These are phyloP conservation scores for Phylloscopus trochiloides DNA, from an alignment of 2,113 vertebrate genomes.

Conservation along the genomic window DNA sequence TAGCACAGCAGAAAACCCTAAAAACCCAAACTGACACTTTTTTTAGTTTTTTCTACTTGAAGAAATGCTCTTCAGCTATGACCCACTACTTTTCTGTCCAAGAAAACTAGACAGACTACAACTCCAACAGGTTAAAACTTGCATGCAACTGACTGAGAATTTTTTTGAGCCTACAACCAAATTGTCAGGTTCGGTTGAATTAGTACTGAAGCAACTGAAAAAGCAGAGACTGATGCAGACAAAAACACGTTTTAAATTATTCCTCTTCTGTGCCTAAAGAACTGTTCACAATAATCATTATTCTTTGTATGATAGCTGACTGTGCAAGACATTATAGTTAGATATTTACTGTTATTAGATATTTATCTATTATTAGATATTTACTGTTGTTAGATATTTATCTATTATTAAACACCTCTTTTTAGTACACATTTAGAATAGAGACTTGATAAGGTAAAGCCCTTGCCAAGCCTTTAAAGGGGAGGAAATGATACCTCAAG, in stretches of 20 bases:
- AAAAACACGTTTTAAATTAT: not conserved
- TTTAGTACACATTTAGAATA: not conserved
- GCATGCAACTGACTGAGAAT: not conserved
- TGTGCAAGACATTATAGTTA: not conserved
- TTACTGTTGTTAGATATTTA: not conserved
- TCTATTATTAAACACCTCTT: not conserved
- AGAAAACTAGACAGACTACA: not conserved
- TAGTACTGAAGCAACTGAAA: not conserved
- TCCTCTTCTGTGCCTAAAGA: not conserved
- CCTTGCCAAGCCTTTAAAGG: not conserved
- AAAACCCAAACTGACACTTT: not conserved
- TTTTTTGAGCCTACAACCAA: not conserved
- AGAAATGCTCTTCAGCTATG: not conserved
- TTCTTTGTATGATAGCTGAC: not conserved
- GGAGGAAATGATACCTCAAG: not conserved
- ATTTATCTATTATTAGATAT: not conserved
- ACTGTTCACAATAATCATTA: not conserved
- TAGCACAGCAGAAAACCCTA: not conserved
- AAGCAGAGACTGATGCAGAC: not conserved
- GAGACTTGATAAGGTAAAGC: not conserved
- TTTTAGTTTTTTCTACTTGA: accelerated
- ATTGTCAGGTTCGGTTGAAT: not conserved
- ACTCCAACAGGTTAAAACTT: not conserved
- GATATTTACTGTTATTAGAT: not conserved
- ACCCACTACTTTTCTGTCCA: not conserved